Evolutionary conservation across 1,140 invertebrate genomes (phyloP).

Genomic region (Dendrolimus kikuchii): DNA sequence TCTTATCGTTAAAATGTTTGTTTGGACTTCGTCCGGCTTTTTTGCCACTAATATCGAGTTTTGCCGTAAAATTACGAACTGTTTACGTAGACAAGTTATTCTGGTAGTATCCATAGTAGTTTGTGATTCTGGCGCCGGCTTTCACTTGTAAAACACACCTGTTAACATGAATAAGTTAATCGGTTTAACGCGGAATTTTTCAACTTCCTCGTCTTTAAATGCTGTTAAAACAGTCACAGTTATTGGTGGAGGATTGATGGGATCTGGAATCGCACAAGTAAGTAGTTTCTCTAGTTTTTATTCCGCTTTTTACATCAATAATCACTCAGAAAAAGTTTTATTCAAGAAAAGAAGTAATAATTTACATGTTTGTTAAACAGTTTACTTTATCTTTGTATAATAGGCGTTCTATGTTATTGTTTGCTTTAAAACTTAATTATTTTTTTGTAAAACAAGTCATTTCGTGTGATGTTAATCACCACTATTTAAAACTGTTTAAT

Average conservation of each 20-base stretch:
- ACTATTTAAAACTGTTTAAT: no score
- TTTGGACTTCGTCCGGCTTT: slow-evolving; percentile 9
- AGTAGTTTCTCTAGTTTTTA: slow-evolving; percentile 15
- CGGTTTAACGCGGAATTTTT: slow-evolving; percentile 42
- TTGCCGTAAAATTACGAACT: slow-evolving; percentile 4
- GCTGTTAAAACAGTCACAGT: slow-evolving; percentile 85
- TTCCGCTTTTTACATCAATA: neutral
- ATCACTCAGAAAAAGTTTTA: no score
- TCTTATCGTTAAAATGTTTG: slow-evolving; percentile 12
- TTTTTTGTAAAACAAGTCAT: no score
- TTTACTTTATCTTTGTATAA: no score
- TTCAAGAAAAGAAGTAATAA: no score
- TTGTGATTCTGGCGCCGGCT: slow-evolving; percentile 12
- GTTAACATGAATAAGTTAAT: slow-evolving; percentile 51
- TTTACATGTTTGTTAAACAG: no score
- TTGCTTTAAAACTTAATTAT: no score
- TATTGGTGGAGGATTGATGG: slow-evolving; percentile 90
- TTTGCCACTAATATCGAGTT: neutral
- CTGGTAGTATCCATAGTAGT: no score
- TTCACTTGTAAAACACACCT: slow-evolving; percentile 9
- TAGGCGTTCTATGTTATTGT: no score
- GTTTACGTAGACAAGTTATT: slow-evolving; percentile 8
- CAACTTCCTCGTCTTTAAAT: slow-evolving; percentile 41
- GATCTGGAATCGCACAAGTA: slow-evolving; percentile 90
- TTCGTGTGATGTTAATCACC: no score